Base-by-base conservation (phyloP, 2,113 vertebrate genomes). In the Salvelinus sp. region DNA sequence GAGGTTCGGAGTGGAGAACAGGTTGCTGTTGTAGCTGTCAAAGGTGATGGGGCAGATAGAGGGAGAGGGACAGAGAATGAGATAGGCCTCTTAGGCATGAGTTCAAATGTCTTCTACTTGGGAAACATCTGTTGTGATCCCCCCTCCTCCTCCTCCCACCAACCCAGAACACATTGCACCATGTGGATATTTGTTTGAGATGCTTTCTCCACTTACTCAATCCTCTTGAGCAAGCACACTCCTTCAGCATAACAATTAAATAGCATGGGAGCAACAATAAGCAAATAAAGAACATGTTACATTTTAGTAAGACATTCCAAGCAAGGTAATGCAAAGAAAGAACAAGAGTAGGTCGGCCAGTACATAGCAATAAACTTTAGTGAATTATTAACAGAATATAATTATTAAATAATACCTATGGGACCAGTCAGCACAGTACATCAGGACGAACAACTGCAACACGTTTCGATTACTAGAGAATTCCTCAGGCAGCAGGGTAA, bases 51-150 rank as follows among this genome's bases (percentile, higher is more conserved):
- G 22, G 33, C 14, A 66, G 27, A 38, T 38, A 38, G 38, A 38
- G 33, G 33, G 70, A 82, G 62, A 76, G 44, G 22, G 18, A 44
- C 27, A 33, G 72, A 63, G n/a, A 44, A 38, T 12, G 2, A 18
- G 18, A n/a, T n/a, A 47, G 60, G 44, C 33, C 27, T 25, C 27
- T 18, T 25, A 44, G 76, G 79, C 66, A 66, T 20, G 50, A 38
- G 30, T 84, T 57, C 68, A 75, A 60, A 67, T 70, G 73, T 72
- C 72, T 64, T 38, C 38, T 38, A 38, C 38, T 38, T 38, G 7
- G 38, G 38, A 38, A 38, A 38, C 38, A 69, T 64, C 72, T 73
- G 64, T 75, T 79, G 44, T 66, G 81, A 78, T 74, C 69, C 77
- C 83, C 79, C 72, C 78, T 14, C 25, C 18, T 16, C 14, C 18